These are phyloP conservation scores for Therioaphis trifolii DNA, from an alignment of 2,888 invertebrate genomes.

Conservation along the genomic window DNA sequence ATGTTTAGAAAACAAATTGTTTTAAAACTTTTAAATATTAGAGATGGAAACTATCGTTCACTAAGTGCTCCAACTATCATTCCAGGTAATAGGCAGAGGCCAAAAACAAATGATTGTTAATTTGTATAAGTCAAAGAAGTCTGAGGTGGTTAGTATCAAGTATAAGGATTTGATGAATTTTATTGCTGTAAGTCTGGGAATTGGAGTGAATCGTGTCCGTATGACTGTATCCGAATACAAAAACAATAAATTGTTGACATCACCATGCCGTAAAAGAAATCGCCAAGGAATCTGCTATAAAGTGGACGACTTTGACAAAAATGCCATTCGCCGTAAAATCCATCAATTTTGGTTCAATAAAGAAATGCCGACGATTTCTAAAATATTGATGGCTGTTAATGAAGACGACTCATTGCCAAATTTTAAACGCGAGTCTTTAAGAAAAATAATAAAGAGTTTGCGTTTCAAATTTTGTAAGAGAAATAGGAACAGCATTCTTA, in stretches of 20 bases:
- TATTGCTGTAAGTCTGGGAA: constrained; percentile 1
- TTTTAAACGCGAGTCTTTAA: constrained; percentile 2
- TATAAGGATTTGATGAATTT: too few relatives aligned
- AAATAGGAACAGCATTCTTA: neutral
- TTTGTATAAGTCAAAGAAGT: constrained; percentile 10
- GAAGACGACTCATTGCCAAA: constrained; percentile 6
- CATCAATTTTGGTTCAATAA: constrained; percentile 33
- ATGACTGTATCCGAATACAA: constrained; percentile 10
- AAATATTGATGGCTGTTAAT: constrained; percentile 12
- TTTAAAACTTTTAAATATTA: too few relatives aligned
- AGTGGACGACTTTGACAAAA: too few relatives aligned
- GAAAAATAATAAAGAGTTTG: constrained; percentile 6
- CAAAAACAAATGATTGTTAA: constrained; percentile 16
- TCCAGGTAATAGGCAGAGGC: too few relatives aligned
- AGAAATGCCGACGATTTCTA: constrained; percentile 4
- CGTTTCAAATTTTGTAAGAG: constrained; percentile 16
- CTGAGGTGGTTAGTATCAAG: neutral
- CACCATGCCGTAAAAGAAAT: constrained; percentile 13
- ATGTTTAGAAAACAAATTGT: too few relatives aligned
- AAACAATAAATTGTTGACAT: constrained; percentile 4
- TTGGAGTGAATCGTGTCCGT: neutral
- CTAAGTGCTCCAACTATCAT: too few relatives aligned
- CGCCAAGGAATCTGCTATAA: neutral
- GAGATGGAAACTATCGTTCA: too few relatives aligned
- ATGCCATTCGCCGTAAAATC: constrained; percentile 19